Evolutionary conservation across 2,113 vertebrate genomes (phyloP), one percentile per base, ranked within the genome.

Genomic region (Takifugu flavidus): DNA sequence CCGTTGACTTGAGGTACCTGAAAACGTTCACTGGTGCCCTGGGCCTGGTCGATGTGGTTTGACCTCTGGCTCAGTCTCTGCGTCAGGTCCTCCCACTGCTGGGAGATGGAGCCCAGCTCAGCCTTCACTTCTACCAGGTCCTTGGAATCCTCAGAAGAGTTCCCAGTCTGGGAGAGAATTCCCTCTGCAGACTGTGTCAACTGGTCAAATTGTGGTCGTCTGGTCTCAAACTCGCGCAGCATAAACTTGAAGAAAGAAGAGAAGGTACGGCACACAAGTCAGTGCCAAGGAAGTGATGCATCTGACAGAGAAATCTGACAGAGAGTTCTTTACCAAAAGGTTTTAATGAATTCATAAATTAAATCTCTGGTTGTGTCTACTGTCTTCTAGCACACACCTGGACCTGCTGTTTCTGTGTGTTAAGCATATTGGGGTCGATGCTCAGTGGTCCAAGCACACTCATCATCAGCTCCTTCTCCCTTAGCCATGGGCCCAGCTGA

Each of bases 401-500:
- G 12, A 92, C 97, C 90, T 99, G 97, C 62, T 99, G 97, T 70
- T 95, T 96, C 86, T 99, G 97, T 0, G 96, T 96, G 4, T 85
- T 95, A 67, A 99, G 92, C 97, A 99, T 99, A 88, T 98, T 99
- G 1, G 96, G 95, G 82, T 99, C 96, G 56, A 99, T 98, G 82
- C 96, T 98, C 25, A 99, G 88, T 0, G 97, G 96, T 0, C 97
- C 97, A 67, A 99, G 83, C 52, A 99, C 97, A 0, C 97, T 98
- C 96, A 99, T 98, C 96, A 99, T 98, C 78, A 99, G 90, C 85
- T 98, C 96, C 85, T 99, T 99, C 88, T 99, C 97, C 80, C 88
- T 86, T 2, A 99, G 92, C 96, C 97, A 99, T 0, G 96, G 96
- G 10, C 92, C 87, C 74, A 99, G 92, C 87, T 99, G 96, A 67